Evolutionary conservation across 1,140 invertebrate species (phyloP).

Genomic region (Heliothis subflexa): DNA sequence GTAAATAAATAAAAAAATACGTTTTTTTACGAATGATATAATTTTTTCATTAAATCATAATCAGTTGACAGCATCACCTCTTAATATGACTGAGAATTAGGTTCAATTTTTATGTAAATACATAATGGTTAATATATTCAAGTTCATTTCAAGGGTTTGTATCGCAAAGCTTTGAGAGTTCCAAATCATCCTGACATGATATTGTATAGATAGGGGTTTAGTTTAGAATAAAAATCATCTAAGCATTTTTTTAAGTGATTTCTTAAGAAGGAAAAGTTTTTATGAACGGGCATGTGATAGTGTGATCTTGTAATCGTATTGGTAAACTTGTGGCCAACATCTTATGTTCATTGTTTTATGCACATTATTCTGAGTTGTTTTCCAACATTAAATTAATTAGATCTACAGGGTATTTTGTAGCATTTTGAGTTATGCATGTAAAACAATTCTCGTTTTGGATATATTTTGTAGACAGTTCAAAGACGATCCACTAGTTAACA

Average conservation of each 20-base stretch:
- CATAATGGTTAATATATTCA: conserved; percentile 63
- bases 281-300: conserved; percentile 32
- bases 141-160: conserved; percentile 67
- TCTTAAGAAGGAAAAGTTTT: background rate
- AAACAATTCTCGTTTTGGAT: conserved; percentile 2
- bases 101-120: conserved; percentile 83
- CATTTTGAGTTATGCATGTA: conserved; percentile 35
- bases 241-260: conserved; percentile 25
- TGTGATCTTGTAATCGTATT: conserved; percentile 26
- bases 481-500: background rate
- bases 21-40: conserved; percentile 32
- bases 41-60: conserved; percentile 49
- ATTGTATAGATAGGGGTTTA: conserved; percentile 65
- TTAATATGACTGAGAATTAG: conserved; percentile 83
- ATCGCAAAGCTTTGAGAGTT: conserved; percentile 60
- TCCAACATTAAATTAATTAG: conserved; percentile 46
- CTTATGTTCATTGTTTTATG: conserved; percentile 29
- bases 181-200: conserved; percentile 64
- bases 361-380: conserved; percentile 41
- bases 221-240: conserved; percentile 45
- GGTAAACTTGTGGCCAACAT: conserved; percentile 32
- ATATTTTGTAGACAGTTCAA: conserved; percentile 29
- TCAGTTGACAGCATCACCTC: conserved; percentile 65
- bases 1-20: conserved; percentile 39
- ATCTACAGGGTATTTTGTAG: conserved; percentile 46